Evolutionary conservation across 1,140 invertebrate species (phyloP), one percentile per base, ranked within the genome.

Genomic region (Cryptotermes secundus): DNA sequence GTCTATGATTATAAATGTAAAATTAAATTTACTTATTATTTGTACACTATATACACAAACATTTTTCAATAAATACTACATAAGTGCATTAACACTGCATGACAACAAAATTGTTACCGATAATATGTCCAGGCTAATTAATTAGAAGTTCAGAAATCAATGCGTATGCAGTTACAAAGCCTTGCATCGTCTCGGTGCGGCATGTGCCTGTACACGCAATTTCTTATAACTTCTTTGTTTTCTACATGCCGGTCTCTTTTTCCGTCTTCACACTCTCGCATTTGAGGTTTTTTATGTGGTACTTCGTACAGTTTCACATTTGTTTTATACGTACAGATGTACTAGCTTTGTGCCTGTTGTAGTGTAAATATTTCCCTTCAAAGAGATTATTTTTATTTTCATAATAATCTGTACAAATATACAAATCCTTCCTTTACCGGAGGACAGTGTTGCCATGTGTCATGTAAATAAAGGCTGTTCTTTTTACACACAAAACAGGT

Each of bases 401-500:
- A 26, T 72, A 59, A 59, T 19, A 72, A 72, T 7, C 26, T 72
- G 59, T 72, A 72, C 59, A 72, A 26, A 72, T 4, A 6, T 72
- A 31, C 31, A 72, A n/a, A n/a, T 72, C 59, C 59, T 72, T 72
- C 59, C n/a, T 6, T 3, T n/a, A 10, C 59, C 0, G 59, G 38
- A 31, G 36, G 53, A 82, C 14, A 49, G 42, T 82, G 81, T 82
- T 82, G 81, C 38, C 81, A 49, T 82, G 81, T 49, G n/a, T 53
- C n/a, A 49, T 82, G 19, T 82, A 82, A 82, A 82, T 82, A 82
- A 82, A 82, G 81, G 81, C 49, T n/a, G 35, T 53, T 82, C 81
- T 24, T 82, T 82, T 82, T 34, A 59, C 81, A 53, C 42, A 82
- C 49, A 72, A 31, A 1, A 6, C 4, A 72, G 26, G 26, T 72